These are phyloP conservation scores for Anaspis maculata DNA, from an alignment of 2,888 invertebrate species.

Conservation along the genomic window DNA sequence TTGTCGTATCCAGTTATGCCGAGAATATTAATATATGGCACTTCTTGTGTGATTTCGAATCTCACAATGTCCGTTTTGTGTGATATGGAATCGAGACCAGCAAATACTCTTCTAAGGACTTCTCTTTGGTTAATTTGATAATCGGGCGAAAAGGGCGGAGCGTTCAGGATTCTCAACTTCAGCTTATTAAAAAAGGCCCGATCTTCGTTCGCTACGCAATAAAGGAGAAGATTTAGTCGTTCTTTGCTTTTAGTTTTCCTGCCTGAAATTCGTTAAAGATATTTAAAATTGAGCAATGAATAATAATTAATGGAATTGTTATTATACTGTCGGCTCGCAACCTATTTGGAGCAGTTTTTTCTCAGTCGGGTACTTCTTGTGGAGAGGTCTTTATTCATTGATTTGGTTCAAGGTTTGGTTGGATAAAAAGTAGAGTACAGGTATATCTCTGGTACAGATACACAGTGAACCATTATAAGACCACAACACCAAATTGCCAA, in stretches of 20 bases:
- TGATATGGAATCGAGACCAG: conserved; percentile 23
- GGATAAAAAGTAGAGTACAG: too few relatives aligned
- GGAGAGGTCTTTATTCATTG: too few relatives aligned
- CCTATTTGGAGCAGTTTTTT: too few relatives aligned
- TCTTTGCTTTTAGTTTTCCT: conserved; percentile 20
- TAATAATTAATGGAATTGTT: too few relatives aligned
- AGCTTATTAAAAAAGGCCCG: conserved; percentile 29
- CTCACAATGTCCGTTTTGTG: conserved; percentile 24
- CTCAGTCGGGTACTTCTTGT: too few relatives aligned
- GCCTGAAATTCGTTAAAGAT: conserved; percentile 18
- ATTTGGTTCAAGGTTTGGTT: too few relatives aligned
- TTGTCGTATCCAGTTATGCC: conserved; percentile 37
- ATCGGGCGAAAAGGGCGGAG: conserved; percentile 19
- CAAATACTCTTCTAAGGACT: conserved; percentile 26
- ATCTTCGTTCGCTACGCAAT: conserved; percentile 38
- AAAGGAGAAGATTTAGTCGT: conserved; percentile 37
- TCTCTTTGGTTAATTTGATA: conserved; percentile 32
- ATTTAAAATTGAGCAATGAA: background rate
- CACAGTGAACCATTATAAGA: too few relatives aligned
- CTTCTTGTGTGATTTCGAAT: conserved; percentile 27
- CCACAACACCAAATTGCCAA: too few relatives aligned
- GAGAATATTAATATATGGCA: conserved; percentile 37
- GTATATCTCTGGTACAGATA: too few relatives aligned
- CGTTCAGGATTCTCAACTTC: conserved; percentile 18
- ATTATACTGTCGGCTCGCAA: too few relatives aligned